phyloP scores from a whole-genome alignment of 2,113 vertebrate genomes.

The Gallinago jamesoni region DNA sequence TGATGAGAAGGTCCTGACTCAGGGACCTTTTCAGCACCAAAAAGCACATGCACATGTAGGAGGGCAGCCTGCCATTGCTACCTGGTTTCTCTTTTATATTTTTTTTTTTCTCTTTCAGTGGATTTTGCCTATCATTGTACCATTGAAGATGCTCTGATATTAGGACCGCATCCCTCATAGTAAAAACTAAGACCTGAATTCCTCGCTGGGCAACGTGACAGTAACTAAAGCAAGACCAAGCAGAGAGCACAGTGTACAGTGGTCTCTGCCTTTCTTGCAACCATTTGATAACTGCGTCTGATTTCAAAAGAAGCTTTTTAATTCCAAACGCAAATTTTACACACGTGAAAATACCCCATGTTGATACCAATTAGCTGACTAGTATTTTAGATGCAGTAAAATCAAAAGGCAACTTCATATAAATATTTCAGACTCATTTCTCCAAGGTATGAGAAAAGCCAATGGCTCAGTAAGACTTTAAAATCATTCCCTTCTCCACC shows the following conservation, averaged over 20 bases:
- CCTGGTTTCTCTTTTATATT: neutral
- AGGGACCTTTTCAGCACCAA: neutral
- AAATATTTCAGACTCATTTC: neutral
- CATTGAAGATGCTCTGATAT: neutral
- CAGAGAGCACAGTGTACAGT: neutral
- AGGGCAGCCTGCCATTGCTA: neutral
- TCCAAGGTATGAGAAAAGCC: neutral
- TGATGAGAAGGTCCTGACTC: neutral
- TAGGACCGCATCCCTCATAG: neutral
- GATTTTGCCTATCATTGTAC: too few relatives aligned
- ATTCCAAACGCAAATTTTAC: neutral
- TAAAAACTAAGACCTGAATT: neutral
- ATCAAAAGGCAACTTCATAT: neutral
- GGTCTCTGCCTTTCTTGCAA: neutral
- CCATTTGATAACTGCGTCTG: neutral
- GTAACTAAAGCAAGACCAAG: neutral
- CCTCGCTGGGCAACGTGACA: neutral
- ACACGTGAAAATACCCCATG: neutral
- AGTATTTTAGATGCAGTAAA: neutral
- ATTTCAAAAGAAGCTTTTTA: neutral
- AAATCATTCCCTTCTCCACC: neutral
- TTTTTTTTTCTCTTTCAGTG: neutral
- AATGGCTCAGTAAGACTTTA: neutral
- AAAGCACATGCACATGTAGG: fast-evolving
- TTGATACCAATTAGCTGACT: neutral